phyloP scores from a whole-genome alignment of 2,888 invertebrate species.

The Smittia aterrima region DNA sequence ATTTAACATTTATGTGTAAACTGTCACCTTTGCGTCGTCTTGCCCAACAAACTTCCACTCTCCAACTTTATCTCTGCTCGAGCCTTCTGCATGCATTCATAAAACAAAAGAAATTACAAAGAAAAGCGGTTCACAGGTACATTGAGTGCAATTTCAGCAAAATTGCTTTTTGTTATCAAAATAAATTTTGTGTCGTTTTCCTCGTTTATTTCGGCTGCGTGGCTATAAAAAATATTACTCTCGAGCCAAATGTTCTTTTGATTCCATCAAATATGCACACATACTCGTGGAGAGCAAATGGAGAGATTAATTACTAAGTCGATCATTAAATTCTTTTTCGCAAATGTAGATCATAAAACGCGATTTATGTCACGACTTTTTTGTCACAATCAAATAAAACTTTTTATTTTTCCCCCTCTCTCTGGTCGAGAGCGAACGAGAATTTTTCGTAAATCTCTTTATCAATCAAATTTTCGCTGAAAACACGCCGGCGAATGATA shows the following conservation, averaged over 20 bases:
- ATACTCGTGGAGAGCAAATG: too few species aligned
- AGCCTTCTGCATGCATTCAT: too few species aligned
- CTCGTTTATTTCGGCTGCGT: too few species aligned
- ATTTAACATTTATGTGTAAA: conserved; percentile 4
- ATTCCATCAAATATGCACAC: too few species aligned
- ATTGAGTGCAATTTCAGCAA: too few species aligned
- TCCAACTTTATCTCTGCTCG: background rate
- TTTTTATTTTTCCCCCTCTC: background rate
- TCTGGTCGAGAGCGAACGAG: background rate
- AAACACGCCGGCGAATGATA: background rate
- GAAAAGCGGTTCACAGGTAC: too few species aligned
- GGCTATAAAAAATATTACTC: too few species aligned
- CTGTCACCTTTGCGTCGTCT: background rate
- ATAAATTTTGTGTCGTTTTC: too few species aligned
- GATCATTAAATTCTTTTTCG: background rate
- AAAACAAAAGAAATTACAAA: too few species aligned
- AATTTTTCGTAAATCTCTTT: background rate
- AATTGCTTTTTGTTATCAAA: too few species aligned
- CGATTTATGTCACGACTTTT: conserved; percentile 17
- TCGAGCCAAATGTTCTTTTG: too few species aligned
- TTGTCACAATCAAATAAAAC: background rate
- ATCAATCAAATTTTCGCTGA: background rate
- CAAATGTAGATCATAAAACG: conserved; percentile 10
- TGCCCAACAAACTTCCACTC: background rate
- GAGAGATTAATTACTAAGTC: background rate